Evolutionary conservation across 2,888 invertebrate genomes (phyloP), one percentile per base, ranked within the genome.

Genomic region (Rhagium mordax): DNA sequence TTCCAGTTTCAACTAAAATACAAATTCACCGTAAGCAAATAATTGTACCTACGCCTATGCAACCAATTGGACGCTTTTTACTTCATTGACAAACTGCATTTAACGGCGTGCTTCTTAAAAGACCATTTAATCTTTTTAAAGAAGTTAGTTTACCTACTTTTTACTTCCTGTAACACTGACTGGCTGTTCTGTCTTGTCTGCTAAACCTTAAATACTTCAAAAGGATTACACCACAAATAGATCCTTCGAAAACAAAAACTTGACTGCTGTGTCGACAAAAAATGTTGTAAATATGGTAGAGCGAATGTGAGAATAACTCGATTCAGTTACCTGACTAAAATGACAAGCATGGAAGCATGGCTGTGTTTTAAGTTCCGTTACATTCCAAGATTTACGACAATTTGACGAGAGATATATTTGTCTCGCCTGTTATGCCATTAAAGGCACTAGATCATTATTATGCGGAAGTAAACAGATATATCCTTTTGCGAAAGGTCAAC

Each of bases 281-380:
- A 64, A 64, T 64, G 64, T 49, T 51, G 49, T 64, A 64, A 64
- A 64, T 64, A 51, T 49, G 49, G 27, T 51, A 49, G n/a, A n/a
- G 49, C 15, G 51, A 64, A 51, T 64, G 64, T 51, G 64, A 64
- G 51, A 62, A 16, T 48, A 62, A 48, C 62, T 62, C 62, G 62
- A 64, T 51, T 64, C 64, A 49, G 51, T 49, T 64, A 64, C 64
- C 64, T 64, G 64, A 64, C 49, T 49, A 21, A 49, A 64, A 64
- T 64, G 64, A 64, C 64, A 27, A 64, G 64, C 51, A 49, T 13
- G 24, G 4, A n/a, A 27, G 1, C n/a, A 55, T n/a, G n/a, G n/a
- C n/a, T n/a, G 59, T 41, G 16, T 64, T 48, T 18, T 21, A n/a
- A 21, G 61, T 61, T 64, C 64, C 64, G 64, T 64, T 49, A 51